These are phyloP conservation scores for Orycteropus afer DNA, from an alignment of 2,113 vertebrate genomes.

Conservation along the genomic window DNA sequence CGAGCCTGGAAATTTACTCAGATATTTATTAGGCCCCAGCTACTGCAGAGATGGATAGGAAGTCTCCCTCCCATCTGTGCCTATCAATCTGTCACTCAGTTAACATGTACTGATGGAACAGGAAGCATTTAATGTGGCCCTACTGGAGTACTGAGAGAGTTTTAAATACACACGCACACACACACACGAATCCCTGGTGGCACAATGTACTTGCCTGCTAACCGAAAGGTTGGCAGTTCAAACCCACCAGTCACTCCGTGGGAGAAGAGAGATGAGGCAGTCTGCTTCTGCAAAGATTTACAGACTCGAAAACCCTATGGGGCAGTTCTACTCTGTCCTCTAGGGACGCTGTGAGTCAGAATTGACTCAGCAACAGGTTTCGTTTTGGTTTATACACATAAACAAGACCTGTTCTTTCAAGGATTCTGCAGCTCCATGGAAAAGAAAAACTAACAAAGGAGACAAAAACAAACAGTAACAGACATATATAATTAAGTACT, in stretches of 20 bases:
- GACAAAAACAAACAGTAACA: constrained; percentile 57
- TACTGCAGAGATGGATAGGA: not conserved
- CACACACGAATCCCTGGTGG: too few relatives aligned
- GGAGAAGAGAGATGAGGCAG: too few relatives aligned
- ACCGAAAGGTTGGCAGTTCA: too few relatives aligned
- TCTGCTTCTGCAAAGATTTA: too few relatives aligned
- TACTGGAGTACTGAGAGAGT: not conserved
- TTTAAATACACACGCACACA: not conserved
- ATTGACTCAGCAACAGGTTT: too few relatives aligned
- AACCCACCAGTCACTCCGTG: too few relatives aligned
- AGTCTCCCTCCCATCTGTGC: constrained; percentile 28
- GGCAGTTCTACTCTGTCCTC: too few relatives aligned
- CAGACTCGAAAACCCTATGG: too few relatives aligned
- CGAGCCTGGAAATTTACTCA: too few relatives aligned
- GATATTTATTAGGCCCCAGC: constrained; percentile 36
- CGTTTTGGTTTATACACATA: too few relatives aligned
- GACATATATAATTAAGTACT: constrained; percentile 49
- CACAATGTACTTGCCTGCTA: too few relatives aligned
- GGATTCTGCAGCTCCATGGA: not conserved
- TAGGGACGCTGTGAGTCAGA: too few relatives aligned
- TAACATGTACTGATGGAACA: not conserved
- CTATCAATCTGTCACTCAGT: not conserved
- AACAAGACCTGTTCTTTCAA: constrained; percentile 22
- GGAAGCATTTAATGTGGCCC: not conserved
- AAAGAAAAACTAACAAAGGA: constrained; percentile 52